Base-by-base conservation (phyloP, 2,113 vertebrate species). In the Colistium nudipinnis region DNA sequence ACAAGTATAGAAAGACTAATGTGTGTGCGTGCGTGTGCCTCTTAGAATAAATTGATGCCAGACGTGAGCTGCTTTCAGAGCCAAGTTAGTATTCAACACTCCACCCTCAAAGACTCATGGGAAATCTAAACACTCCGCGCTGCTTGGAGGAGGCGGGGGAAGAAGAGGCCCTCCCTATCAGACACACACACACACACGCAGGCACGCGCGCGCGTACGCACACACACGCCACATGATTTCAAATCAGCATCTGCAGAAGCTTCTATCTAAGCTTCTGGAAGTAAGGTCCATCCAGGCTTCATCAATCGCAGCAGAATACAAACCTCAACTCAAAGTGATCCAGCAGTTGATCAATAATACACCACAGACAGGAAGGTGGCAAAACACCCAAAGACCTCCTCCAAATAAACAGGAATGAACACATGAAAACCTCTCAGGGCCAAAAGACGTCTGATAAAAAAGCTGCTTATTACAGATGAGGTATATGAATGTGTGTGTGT, bases 11-110 rank as follows among this genome's bases (percentile, higher is more conserved):
- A 4, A 6, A 16, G 4, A 39, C 36, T 14, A 39, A 39, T 43
- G 66, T 64, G 67, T 48, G 63, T 65, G 80, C 53, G 65, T 68
- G 61, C 70, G 60, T 64, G 66, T 13, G 30, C 7, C 90, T 93
- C 89, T 91, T 93, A 85, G 85, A 94, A 87, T 94, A 95, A 95
- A 95, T 94, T 93, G 87, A 93, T 95, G 91, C 92, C 94, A 95
- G 94, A 91, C 92, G 91, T 78, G 83, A 76, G 82, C 84, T 54
- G 63, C 7, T 14, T 56, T 72, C 77, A 61, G 85, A 92, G 93
- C 93, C 93, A 93, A 94, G 88, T 84, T 87, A 65, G 62, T 38
- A 74, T 84, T 77, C 91, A 85, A 81, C 78, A 84, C 88, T 87
- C 89, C 85, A 77, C 91, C 87, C 92, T 87, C 92, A 86, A 64